Evolutionary conservation across 2,113 vertebrate species (phyloP), one percentile per base, ranked within the genome.

Genomic region (Gulo gulo): DNA sequence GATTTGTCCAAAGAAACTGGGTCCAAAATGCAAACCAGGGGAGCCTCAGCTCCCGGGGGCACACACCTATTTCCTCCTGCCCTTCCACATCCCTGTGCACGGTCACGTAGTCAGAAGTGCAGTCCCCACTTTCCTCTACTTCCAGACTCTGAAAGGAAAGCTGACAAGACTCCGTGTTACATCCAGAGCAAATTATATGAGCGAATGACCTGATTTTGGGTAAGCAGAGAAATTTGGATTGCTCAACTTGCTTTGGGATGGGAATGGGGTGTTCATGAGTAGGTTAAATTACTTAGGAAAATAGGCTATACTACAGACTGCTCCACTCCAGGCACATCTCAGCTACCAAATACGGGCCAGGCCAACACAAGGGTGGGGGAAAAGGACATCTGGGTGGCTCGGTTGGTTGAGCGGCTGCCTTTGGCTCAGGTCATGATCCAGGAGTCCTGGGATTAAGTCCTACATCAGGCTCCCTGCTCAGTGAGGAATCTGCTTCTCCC

Each of bases 121-220:
- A 99, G 59, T 98, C 97, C 94, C 99, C 98, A 0, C 98, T 99
- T 71, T 99, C 98, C 96, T 99, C 99, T 97, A 99, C 65, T 92
- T 99, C 98, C 97, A 99, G 99, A 65, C 98, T 98, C 39, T 98
- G 96, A 97, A 99, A 99, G 21, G 98, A 98, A 18, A 99, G 98
- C 99, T 99, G 98, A 87, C 97, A 97, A 97, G 71, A 91, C 11
- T 15, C n/a, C 0, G 59, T 4, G 5, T 97, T 94, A 95, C 5
- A 79, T 42, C 1, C 36, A 86, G 55, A 84, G 31, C 26, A 23
- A 93, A 59, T 29, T 24, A 26, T 23, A 61, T 23, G 21, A 71
- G 20, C 8, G 6, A 12, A 45, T 50, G 39, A 39, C 57, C 16
- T 78, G 71, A 63, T 23, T 84, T 57, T 59, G 71, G 84, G 86